These are phyloP conservation scores for Leptosomus discolor DNA, from an alignment of 2,113 vertebrate genomes.

Conservation along the genomic window DNA sequence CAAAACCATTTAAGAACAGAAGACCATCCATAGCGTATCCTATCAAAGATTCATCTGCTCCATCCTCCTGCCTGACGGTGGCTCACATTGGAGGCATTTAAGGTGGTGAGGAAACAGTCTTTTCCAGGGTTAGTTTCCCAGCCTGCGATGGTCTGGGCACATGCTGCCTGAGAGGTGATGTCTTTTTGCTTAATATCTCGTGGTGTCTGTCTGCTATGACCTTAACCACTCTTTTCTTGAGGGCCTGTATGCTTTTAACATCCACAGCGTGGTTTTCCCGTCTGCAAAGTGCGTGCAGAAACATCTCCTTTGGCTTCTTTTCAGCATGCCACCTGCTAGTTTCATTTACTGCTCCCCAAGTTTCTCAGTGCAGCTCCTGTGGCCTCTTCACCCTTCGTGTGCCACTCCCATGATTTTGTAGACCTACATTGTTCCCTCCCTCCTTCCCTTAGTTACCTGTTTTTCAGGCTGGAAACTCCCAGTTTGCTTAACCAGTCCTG, in stretches of 20 bases:
- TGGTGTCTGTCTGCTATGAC: background rate
- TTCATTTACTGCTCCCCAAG: background rate
- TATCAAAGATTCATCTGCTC: background rate
- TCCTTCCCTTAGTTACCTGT: background rate
- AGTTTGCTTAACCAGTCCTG: background rate
- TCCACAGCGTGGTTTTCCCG: background rate
- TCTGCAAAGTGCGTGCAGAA: background rate
- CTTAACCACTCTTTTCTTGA: background rate
- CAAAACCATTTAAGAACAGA: background rate
- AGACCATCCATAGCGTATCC: background rate
- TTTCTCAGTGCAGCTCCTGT: background rate
- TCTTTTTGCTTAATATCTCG: background rate
- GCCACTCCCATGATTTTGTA: background rate
- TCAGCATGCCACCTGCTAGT: background rate
- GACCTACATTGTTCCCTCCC: background rate
- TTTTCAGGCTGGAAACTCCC: background rate
- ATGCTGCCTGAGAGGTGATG: background rate
- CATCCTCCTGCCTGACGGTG: background rate
- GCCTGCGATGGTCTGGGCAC: fast-evolving
- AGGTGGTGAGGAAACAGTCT: background rate
- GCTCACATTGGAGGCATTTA: background rate
- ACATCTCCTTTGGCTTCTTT: background rate
- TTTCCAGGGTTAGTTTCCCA: background rate
- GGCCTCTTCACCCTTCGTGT: background rate
- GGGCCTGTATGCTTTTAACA: fast-evolving